These are phyloP conservation scores for Lates calcarifer DNA, from an alignment of 2,113 vertebrate genomes.

Conservation along the genomic window DNA sequence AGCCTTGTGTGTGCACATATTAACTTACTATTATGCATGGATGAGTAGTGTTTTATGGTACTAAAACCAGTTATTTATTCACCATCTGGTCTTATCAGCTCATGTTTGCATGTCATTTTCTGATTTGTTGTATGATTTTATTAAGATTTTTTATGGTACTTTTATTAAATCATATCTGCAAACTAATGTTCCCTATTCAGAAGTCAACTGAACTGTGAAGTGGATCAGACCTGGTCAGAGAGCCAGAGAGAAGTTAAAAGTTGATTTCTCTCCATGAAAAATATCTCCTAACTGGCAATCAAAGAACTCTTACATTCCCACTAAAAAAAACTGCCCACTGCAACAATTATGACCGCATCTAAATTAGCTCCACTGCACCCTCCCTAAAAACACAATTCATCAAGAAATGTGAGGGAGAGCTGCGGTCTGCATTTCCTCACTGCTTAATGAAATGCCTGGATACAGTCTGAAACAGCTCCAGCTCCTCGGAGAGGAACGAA, in stretches of 20 bases:
- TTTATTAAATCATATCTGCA: slow-evolving; percentile 36
- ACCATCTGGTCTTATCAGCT: slow-evolving; percentile 26
- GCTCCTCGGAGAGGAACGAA: slow-evolving; percentile 3
- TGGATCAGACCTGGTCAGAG: slow-evolving; percentile 13
- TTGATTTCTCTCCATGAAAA: slow-evolving; percentile 52
- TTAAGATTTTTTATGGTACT: slow-evolving; percentile 15
- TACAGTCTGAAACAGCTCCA: slow-evolving; percentile 39
- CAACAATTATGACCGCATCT: slow-evolving; percentile 64
- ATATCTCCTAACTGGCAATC: slow-evolving; percentile 54
- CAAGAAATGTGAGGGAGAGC: slow-evolving; percentile 50
- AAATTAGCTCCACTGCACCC: slow-evolving; percentile 56
- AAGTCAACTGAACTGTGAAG: slow-evolving; percentile 37
- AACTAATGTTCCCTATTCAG: slow-evolving; percentile 8
- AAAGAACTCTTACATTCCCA: slow-evolving; percentile 51
- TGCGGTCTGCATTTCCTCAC: slow-evolving; percentile 64
- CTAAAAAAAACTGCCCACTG: slow-evolving; percentile 68
- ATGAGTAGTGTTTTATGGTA: slow-evolving; percentile 23
- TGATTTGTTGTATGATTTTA: slow-evolving; percentile 25
- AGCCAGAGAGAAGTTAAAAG: slow-evolving; percentile 49
- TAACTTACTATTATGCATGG: slow-evolving; percentile 17
- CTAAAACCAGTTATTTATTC: slow-evolving; percentile 10
- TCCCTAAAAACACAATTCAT: slow-evolving; percentile 61
- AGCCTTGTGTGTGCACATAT: background rate
- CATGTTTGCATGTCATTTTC: slow-evolving; percentile 7
- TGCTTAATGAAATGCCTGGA: slow-evolving; percentile 64